Conservation (phyloP, 2,113 vertebrate species). For the Prunella himalayana region DNA sequence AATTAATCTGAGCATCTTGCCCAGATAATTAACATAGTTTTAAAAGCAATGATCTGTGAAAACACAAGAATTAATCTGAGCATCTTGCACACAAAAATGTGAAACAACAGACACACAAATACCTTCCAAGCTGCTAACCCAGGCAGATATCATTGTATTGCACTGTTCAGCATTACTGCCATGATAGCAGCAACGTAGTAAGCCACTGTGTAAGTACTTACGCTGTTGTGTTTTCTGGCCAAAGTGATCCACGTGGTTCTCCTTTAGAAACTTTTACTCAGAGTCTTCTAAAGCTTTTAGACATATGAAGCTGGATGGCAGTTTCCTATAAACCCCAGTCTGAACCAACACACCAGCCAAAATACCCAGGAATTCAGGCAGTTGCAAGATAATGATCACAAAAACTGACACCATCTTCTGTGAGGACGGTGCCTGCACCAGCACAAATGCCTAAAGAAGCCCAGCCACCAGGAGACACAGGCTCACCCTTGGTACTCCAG, state of each 20-base stretch:
- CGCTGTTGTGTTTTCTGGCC: neutral
- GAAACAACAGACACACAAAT: neutral
- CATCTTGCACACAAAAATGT: neutral
- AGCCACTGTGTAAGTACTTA: neutral
- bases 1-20: neutral
- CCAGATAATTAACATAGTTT: neutral
- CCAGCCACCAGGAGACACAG: neutral
- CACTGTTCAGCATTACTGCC: neutral
- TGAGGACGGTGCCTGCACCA: neutral
- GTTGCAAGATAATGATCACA: neutral
- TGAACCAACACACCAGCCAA: neutral
- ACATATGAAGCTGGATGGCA: neutral
- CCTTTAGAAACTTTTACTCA: neutral
- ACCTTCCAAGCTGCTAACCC: neutral
- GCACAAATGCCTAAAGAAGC: neutral
- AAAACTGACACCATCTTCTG: neutral
- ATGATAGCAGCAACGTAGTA: neutral
- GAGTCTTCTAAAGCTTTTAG: neutral
- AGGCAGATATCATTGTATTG: neutral
- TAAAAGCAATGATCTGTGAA: neutral
- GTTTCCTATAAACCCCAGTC: neutral
- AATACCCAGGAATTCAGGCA: neutral
- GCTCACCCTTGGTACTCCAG: rapidly evolving
- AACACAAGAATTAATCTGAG: neutral
- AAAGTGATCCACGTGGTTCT: neutral